These are phyloP conservation scores for Amitus sp. DNA, from an alignment of 2,888 invertebrate species.

Conservation along the genomic window DNA sequence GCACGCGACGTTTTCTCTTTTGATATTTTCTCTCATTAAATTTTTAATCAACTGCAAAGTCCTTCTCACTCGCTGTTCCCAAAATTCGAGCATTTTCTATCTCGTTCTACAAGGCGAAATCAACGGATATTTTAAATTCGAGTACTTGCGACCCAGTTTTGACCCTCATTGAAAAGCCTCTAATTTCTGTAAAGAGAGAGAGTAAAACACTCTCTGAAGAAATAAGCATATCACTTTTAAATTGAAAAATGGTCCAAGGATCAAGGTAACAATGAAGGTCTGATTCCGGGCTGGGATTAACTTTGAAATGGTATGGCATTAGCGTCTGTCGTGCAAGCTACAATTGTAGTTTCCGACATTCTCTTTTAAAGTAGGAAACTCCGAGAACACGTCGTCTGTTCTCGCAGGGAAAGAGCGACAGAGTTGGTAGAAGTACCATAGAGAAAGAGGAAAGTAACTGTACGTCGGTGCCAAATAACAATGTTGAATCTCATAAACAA, in stretches of 20 bases:
- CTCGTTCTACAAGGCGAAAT: conserved; percentile 5
- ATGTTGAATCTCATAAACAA: conserved; percentile 67
- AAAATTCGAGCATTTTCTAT: conserved; percentile 21
- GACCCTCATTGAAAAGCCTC: no score
- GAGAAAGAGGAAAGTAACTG: conserved; percentile 56
- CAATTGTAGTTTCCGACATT: conserved; percentile 47
- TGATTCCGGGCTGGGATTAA: conserved; percentile 45
- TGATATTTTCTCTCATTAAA: conserved; percentile 45
- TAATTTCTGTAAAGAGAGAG: not conserved
- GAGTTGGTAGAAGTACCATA: conserved; percentile 32
- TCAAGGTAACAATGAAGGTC: conserved; percentile 38
- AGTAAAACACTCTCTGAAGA: not conserved
- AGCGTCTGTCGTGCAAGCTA: conserved; percentile 44
- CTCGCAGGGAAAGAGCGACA: conserved; percentile 41
- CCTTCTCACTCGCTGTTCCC: conserved; percentile 27
- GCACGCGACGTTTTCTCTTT: conserved; percentile 45
- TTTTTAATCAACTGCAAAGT: conserved; percentile 41
- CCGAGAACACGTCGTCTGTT: conserved; percentile 48
- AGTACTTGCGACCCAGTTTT: not conserved
- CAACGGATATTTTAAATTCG: not conserved
- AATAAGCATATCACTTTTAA: not conserved
- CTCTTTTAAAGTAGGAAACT: conserved; percentile 62
- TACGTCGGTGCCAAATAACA: conserved; percentile 66
- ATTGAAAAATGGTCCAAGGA: conserved; percentile 5
- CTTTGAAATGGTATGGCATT: conserved; percentile 49